A percentile compares a stretch with the other conserved stretches of the same genome.
Conservation (phyloP, 2,113 vertebrate species). For the Scomber colias region DNA sequence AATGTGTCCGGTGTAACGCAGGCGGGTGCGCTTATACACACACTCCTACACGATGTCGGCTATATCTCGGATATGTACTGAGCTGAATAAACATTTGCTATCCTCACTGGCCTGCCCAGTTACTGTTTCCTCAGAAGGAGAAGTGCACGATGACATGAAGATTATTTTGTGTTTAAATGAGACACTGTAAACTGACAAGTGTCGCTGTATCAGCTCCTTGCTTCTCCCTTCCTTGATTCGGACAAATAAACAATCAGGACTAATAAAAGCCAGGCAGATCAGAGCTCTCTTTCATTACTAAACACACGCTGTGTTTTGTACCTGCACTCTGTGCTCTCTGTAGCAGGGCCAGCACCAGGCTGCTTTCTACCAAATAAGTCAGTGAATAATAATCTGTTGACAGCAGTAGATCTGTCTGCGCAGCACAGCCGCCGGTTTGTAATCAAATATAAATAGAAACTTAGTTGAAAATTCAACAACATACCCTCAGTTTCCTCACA, state of each 20-base stretch:
- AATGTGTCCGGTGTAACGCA: constrained; percentile 46
- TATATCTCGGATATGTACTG: constrained; percentile 66
- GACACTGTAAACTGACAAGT: constrained; percentile 26
- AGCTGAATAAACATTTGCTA: constrained; percentile 79
- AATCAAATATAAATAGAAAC: not conserved
- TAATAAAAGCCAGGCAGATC: constrained; percentile 13
- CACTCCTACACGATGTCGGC: constrained; percentile 48
- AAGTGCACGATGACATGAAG: constrained; percentile 42
- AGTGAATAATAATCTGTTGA: constrained; percentile 18
- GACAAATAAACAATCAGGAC: constrained; percentile 35
- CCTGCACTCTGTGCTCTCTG: not conserved
- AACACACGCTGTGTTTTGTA: not conserved
- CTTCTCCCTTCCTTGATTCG: not conserved
- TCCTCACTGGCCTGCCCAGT: constrained; percentile 48
- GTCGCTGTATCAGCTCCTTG: constrained; percentile 25
- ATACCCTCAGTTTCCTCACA: not conserved
- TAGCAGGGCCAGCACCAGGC: not conserved
- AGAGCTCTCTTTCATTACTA: not conserved
- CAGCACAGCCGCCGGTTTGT: not conserved
- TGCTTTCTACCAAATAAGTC: not conserved
- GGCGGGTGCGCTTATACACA: constrained; percentile 60
- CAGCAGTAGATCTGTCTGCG: constrained; percentile 12
- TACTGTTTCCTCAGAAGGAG: constrained; percentile 43
- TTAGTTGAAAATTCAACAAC: not conserved
- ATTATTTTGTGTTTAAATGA: constrained; percentile 20